Evolutionary conservation across 2,888 invertebrate genomes (phyloP), one percentile per base, ranked within the genome.

Genomic region (Campoplex capitator): DNA sequence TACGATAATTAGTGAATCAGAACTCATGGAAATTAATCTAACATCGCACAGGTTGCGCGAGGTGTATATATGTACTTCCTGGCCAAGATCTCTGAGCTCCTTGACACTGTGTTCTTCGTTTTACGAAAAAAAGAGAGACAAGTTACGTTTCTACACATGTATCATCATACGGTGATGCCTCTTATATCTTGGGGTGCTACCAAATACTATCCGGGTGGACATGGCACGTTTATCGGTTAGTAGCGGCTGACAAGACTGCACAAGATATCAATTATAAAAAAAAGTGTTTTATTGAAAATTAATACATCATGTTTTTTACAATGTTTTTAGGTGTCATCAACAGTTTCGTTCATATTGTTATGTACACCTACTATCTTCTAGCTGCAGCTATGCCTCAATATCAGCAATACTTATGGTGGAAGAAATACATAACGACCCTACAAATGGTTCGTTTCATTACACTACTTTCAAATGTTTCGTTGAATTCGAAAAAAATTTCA

Each of bases 141-240:
- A 95, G 97, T 99, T 76, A 97, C 98, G 0, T 98, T 98, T 93
- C 96, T 99, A 79, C 99, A 99, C 92, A 96, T 99, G 91, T 98
- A 98, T 93, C 99, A 99, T 94, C 99, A 99, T 93, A 98, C 98
- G 0, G 97, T 98, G 68, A 99, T 99, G 99, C 98, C 98, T 1
- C 96, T 98, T 96, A 97, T 98, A 91, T 97, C 98, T 78, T 99
- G 99, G 99, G 98, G 98, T 70, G 97, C 97, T 18, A 97, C 98
- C 18, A 98, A 98, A 94, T 99, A 98, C 93, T 97, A 96, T 92
- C 92, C 96, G 83, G 98, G 98, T 77, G 98, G 98, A 0, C 99
- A 99, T 94, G 98, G 98, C 42, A 98, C 98, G 3, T 97, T 98
- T 92, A 98, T 98, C 90, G 95, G 96, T 87, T 73, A 89, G 89